Conservation (phyloP, 1,140 invertebrate genomes). For the Zaprionus camerounensis region DNA sequence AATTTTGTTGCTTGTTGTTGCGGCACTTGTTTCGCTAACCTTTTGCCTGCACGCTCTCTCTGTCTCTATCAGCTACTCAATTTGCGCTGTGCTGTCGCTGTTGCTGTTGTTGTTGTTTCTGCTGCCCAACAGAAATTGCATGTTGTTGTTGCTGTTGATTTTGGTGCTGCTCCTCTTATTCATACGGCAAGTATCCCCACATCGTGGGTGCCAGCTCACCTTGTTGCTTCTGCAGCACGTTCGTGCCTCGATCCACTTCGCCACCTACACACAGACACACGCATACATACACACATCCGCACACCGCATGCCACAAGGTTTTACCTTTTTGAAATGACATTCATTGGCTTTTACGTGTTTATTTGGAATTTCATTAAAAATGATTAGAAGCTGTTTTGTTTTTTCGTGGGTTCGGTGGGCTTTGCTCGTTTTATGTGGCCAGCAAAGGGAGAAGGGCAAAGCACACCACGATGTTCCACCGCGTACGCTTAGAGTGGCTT, state of each 20-base stretch:
- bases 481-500: conserved; percentile 4
- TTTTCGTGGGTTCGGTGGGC: conserved; percentile 71
- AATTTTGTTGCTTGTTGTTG: conserved; percentile 78
- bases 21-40: conserved; percentile 68
- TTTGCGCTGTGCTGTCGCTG: conserved; percentile 14
- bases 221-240: conserved; percentile 61
- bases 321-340: conserved; percentile 82
- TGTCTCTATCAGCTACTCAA: conserved; percentile 18
- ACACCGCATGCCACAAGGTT: conserved; percentile 56
- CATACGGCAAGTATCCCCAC: conserved; percentile 63
- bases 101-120: conserved; percentile 25
- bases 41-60: conserved; percentile 21
- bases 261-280: conserved; percentile 18
- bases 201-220: conserved; percentile 59
- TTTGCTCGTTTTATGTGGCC: conserved; percentile 44
- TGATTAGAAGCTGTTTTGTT: conserved; percentile 82
- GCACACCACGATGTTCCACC: background rate
- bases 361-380: conserved; percentile 82
- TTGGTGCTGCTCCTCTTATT: conserved; percentile 57
- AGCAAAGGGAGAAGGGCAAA: background rate
- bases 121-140: conserved; percentile 72
- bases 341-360: conserved; percentile 81
- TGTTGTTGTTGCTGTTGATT: conserved; percentile 38
- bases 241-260: conserved; percentile 17
- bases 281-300: conserved; percentile 1